Conservation (phyloP, 2,797 vertebrate species). For the Psittacula derbiana region DNA sequence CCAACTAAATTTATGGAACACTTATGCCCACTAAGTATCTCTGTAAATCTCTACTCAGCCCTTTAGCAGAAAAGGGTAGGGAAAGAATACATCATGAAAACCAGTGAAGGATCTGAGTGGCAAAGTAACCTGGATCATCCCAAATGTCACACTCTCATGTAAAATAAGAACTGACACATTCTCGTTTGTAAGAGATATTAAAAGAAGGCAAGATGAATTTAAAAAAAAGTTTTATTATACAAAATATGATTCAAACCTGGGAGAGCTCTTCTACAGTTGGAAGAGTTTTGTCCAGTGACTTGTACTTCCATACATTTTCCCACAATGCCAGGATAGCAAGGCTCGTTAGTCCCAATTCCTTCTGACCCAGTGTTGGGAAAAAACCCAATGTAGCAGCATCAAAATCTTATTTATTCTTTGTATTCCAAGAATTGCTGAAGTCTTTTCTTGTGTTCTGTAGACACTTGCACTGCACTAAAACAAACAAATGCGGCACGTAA, state of each 20-base stretch:
- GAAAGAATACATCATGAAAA: neutral
- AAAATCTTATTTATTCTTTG: conserved; percentile 85
- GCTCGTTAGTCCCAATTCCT: conserved; percentile 68
- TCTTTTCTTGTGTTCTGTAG: conserved; percentile 92
- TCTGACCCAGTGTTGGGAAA: conserved; percentile 58
- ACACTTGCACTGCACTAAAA: conserved; percentile 89
- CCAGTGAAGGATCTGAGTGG: neutral
- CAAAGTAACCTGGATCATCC: neutral
- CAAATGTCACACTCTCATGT: neutral
- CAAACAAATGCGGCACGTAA: conserved; percentile 67
- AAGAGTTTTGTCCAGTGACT: conserved; percentile 65
- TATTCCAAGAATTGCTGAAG: conserved; percentile 96
- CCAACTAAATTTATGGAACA: conserved; percentile 38
- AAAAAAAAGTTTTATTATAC: conserved; percentile 73
- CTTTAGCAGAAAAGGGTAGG: neutral
- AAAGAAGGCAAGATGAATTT: conserved; percentile 12
- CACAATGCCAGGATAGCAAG: conserved; percentile 69
- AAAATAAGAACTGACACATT: neutral
- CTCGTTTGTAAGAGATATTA: neutral
- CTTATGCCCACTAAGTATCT: neutral
- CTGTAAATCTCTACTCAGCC: neutral
- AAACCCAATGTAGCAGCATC: conserved; percentile 28
- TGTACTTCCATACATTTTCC: conserved; percentile 61
- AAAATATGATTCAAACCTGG: conserved; percentile 56
- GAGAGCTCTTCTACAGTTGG: conserved; percentile 56